Conservation (phyloP, 1,140 invertebrate species). For the Diachasma alloeum region DNA sequence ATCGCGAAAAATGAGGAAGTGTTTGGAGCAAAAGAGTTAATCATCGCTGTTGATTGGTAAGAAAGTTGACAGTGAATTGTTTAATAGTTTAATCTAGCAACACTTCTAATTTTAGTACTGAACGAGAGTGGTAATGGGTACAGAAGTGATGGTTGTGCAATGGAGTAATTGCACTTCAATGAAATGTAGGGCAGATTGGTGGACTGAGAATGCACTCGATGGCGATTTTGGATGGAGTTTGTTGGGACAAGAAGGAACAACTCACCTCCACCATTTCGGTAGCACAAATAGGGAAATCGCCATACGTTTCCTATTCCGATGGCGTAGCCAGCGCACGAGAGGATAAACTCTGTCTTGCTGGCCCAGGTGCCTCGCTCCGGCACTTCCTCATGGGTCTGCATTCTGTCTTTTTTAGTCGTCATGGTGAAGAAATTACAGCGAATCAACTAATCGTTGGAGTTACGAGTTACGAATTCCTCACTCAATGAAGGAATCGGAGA, state of each 20-base stretch:
- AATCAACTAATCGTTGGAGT: background rate
- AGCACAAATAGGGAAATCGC: slow-evolving; percentile 78
- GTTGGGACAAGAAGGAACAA: background rate
- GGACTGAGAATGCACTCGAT: too few species aligned
- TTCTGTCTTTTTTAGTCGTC: slow-evolving; percentile 3
- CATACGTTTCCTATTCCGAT: slow-evolving; percentile 81
- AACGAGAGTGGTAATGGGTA: too few species aligned
- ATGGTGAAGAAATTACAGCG: background rate
- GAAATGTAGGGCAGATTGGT: too few species aligned
- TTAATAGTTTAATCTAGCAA: too few species aligned
- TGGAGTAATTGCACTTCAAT: too few species aligned
- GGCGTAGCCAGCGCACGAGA: slow-evolving; percentile 78
- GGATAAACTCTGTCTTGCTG: slow-evolving; percentile 76
- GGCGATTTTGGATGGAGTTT: background rate
- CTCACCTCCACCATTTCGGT: slow-evolving; percentile 71
- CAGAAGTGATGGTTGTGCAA: too few species aligned
- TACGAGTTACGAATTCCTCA: background rate
- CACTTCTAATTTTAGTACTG: too few species aligned
- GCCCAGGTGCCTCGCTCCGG: slow-evolving; percentile 70
- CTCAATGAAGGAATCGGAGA: background rate
- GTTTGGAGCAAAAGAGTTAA: background rate
- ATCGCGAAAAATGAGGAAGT: background rate
- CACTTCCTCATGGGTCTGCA: slow-evolving; percentile 8
- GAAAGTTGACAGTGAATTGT: background rate
- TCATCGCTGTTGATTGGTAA: background rate